phyloP scores from a whole-genome alignment of 2,113 vertebrate genomes.

The Phyllostomus discolor region DNA sequence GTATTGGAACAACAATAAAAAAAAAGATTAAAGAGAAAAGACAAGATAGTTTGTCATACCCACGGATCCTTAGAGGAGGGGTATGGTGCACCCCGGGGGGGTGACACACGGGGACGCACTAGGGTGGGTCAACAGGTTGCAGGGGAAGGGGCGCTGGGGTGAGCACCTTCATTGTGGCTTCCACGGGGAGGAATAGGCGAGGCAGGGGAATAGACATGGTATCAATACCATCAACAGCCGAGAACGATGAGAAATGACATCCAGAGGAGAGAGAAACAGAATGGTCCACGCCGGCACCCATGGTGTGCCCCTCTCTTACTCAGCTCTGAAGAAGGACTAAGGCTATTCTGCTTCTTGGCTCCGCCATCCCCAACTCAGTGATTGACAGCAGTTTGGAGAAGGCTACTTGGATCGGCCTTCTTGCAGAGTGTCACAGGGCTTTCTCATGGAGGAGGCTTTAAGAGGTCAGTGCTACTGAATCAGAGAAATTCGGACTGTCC shows the following conservation, averaged over 20 bases:
- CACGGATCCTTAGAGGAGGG: background rate
- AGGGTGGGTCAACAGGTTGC: background rate
- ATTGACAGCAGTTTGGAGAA: background rate
- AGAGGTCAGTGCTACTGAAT: background rate
- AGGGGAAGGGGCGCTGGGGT: background rate
- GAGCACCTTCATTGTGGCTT: background rate
- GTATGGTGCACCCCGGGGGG: accelerated
- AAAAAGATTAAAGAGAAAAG: too few species aligned
- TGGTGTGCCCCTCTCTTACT: background rate
- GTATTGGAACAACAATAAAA: too few species aligned
- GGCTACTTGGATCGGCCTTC: background rate
- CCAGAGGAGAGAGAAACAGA: background rate
- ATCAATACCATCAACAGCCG: background rate
- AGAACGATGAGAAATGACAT: background rate
- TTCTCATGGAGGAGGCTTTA: background rate
- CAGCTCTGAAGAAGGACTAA: background rate
- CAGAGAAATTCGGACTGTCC: background rate
- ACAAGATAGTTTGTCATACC: background rate
- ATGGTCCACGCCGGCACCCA: background rate
- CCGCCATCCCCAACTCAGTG: background rate
- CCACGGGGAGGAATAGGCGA: background rate
- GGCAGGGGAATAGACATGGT: background rate
- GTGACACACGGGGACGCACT: accelerated
- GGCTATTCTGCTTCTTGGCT: background rate
- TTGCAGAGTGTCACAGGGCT: background rate